Evolutionary conservation across 2,797 vertebrate genomes (phyloP), one percentile per base, ranked within the genome.

Genomic region (Falco biarmicus): DNA sequence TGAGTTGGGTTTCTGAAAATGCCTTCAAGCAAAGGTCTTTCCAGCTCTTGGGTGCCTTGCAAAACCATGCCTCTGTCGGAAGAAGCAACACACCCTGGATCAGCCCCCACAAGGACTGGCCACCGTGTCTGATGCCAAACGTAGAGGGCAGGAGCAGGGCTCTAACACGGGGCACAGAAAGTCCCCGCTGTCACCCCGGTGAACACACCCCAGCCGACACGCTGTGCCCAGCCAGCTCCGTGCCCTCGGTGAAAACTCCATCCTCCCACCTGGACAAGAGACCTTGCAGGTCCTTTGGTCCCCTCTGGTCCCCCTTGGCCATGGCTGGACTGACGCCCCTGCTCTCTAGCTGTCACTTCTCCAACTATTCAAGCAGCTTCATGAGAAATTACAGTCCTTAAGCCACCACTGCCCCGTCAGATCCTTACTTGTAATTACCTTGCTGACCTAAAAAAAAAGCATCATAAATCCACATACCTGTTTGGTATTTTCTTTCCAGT

Each of bases 381-480:
- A 32, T 2, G 6, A 66, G 29, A 74, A 81, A 50, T 45, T 12
- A 45, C 10, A 25, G 9, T 15, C 77, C 71, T 89, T 37, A 39
- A 86, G 51, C 32, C 3, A 0, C 43, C 74, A 25, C 54, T 14
- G 7, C 51, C 76, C 57, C 2, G 0, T 39, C 48, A 34, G 34
- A 56, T 43, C 2, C 2, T 65, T 66, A 37, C 60, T 70, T 71
- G 25, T 34, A 66, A 81, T 51, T 63, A 56, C 31, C 28, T 21
- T 3, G 1, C 61, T 65, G 56, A 45, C 21, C n/a, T 41, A 9
- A 74, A 70, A 61, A 61, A 37, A 34, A 65, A n/a, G 2, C 45
- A 63, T 31, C 20, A 54, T 63, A 90, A 95, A 80, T 78, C 54
- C 75, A 97, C 97, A 5, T 97, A 97, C 97, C 97, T 97, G 92